Base-by-base conservation (phyloP, 2,797 vertebrate species). In the Acestrorhynchus altus region DNA sequence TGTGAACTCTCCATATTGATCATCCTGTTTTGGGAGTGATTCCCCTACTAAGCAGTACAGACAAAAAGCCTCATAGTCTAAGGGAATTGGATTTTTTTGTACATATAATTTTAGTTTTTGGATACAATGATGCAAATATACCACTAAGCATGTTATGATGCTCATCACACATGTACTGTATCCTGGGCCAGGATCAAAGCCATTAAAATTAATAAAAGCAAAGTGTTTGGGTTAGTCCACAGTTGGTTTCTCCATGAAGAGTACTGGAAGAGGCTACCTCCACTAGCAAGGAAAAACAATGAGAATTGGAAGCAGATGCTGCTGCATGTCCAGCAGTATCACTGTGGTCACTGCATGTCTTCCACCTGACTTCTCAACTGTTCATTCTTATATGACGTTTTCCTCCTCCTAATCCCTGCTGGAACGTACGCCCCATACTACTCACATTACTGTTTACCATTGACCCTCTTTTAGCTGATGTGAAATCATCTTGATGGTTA, bases 261-360 rank as follows among this genome's bases (percentile, higher is more conserved):
- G 83, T 86, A 88, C 87, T 83, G 78, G 83, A 83, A 88, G 86
- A 87, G 87, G 84, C 81, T 81, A 79, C 83, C 84, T 87, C 86
- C 76, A 82, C 81, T 84, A 46, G 1, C 83, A 70, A 85, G 85
- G 89, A 89, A 91, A 89, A 93, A 92, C 90, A 92, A 83, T 72
- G 51, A 60, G 86, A 90, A 93, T 92, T 91, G 87, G 86, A 91
- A 92, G 86, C 93, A 92, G 91, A 90, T 83, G 85, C 78, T 79
- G 84, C 82, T 83, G 85, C 82, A 87, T 84, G 87, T 76, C n/a
- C 77, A 59, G 76, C 78, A 18, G 78, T 84, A 79, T 87, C 83
- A 84, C 89, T 81, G 64, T 81, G 86, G 87, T 81, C 79, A 76
- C 31, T 24, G 49, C 18, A 11, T 84, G 86, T 83, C 77, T 86